Evolutionary conservation across 2,888 invertebrate species (phyloP), one percentile per base, ranked within the genome.

Genomic region (Lithophane leautieri): DNA sequence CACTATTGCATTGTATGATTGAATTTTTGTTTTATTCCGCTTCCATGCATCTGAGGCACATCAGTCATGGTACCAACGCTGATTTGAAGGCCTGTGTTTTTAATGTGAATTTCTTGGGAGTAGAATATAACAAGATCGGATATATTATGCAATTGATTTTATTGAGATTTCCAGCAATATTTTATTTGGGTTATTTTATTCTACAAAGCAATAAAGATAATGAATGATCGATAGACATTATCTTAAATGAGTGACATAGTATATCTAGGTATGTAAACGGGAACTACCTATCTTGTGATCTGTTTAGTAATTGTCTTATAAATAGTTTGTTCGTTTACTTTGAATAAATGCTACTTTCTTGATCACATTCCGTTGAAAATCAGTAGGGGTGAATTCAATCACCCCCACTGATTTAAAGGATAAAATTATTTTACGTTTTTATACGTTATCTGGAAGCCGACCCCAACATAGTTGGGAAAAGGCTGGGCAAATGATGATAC

Each of bases 171-270:
- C 47, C 54, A 77, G 77, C 22, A 62, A 56, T 16, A 42, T 47
- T 80, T 40, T 14, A 80, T 42, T 62, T 50, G 2, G 52, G 25
- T 42, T 50, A 50, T 56, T 42, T 42, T 70, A 50, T 79, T 73
- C 76, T 56, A 47, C 61, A 79, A 73, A 77, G 52, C 76, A 40
- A 72, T 72, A 73, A 79, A 73, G 80, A 79, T 80, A 79, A 74
- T 73, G 47, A 73, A 73, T 77, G 80, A 80, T 80, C 50, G 54
- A 77, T 77, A 50, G 42, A 72, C 14, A 62, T 62, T 73, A 73
- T 77, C 80, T 80, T 12, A 42, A 44, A 40, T 52, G 78, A 61
- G 34, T 71, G 40, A 28, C 72, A 52, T 16, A 52, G 12, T 50
- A 52, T 47, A 73, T 61, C 9, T 56, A 47, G 19, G 34, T n/a